Evolutionary conservation across 2,113 vertebrate genomes (phyloP).

Genomic region (Apodemus sylvaticus): DNA sequence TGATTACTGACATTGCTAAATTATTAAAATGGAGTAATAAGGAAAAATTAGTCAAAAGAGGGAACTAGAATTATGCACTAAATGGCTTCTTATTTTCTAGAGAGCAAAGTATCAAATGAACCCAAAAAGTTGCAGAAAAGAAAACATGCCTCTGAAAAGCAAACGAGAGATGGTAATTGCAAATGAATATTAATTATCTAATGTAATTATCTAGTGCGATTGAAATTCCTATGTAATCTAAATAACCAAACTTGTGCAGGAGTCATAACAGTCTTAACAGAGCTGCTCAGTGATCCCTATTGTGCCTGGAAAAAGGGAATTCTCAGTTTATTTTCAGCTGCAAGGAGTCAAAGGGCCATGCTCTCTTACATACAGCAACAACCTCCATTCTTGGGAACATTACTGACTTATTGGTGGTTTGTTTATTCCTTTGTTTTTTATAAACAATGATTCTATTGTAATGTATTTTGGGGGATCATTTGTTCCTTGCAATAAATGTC

Average conservation of each 20-base stretch:
- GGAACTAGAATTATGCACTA: not conserved
- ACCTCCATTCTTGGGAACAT: conserved; percentile 31
- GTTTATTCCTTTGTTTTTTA: conserved; percentile 14
- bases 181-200: not conserved
- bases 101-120: not conserved
- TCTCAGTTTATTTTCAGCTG: not conserved
- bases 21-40: not conserved
- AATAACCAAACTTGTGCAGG: not conserved
- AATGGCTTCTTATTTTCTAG: not conserved
- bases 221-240: not conserved
- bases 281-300: not conserved
- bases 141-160: not conserved
- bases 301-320: not conserved
- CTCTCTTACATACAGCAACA: not conserved
- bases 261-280: not conserved
- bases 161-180: not conserved
- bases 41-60: not conserved
- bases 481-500: conserved; percentile 38
- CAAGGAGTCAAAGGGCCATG: conserved; percentile 5
- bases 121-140: not conserved
- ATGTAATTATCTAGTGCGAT: not conserved
- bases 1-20: not conserved
- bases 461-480: conserved; percentile 31
- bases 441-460: conserved; percentile 41
- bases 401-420: not conserved